Percentiles rank a stretch among this genome's conserved stretches.
Evolutionary conservation across 2,113 vertebrate genomes (phyloP).

Genomic region (Hipposideros armiger): DNA sequence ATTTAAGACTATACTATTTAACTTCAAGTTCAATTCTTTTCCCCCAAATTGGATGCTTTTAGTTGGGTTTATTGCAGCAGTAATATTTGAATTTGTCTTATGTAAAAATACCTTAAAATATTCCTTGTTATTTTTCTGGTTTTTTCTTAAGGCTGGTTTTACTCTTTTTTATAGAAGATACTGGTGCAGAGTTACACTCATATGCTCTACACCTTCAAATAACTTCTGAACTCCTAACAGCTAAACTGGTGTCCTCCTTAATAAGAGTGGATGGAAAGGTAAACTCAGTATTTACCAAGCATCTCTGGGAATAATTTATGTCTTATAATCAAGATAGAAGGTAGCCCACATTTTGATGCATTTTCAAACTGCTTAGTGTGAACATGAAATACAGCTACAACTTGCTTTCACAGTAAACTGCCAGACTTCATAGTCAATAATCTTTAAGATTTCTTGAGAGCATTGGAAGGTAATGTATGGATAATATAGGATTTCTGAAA

Average conservation of each 20-base stretch:
- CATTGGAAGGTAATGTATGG: not conserved
- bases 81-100: not conserved
- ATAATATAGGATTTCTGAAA: not conserved
- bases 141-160: constrained; percentile 1
- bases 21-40: not conserved
- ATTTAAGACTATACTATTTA: not conserved
- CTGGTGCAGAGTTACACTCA: not conserved
- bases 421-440: not conserved
- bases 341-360: not conserved
- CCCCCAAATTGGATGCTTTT: not conserved
- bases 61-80: not conserved
- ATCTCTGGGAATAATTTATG: not conserved
- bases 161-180: not conserved
- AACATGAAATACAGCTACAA: not conserved
- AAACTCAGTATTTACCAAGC: not conserved
- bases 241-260: not conserved
- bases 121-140: not conserved
- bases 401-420: constrained; percentile 11
- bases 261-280: not conserved
- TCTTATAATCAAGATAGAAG: not conserved
- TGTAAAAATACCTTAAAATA: not conserved
- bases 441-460: not conserved
- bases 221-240: not conserved
- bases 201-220: not conserved
- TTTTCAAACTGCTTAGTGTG: not conserved